Evolutionary conservation across 2,888 invertebrate genomes (phyloP), one percentile per base, ranked within the genome.

Genomic region (Tenthredo notha): DNA sequence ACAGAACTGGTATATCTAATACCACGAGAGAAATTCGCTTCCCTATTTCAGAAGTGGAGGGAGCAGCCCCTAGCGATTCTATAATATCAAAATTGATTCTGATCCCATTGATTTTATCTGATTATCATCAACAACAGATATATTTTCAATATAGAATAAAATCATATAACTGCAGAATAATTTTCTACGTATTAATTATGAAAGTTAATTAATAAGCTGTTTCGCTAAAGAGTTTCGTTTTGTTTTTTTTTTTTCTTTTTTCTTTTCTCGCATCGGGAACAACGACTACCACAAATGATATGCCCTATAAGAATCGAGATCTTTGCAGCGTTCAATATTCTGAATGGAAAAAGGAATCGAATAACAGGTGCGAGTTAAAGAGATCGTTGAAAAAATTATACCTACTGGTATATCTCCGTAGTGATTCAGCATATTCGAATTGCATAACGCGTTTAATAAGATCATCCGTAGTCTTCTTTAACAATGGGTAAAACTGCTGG

Each of bases 401-500:
- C 29, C 67, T 67, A 67, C 25, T 33, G 25, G 25, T 67, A 67
- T 67, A 33, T 33, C 25, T 33, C 67, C 0, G 33, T 5, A 67
- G 67, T 74, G 74, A 74, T 43, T 43, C 43, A 74, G 40, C 43
- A 5, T n/a, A 21, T 74, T 43, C 12, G 74, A 1, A 43, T 74
- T 43, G 29, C 40, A 43, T 74, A 67, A 67, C 29, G n/a, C 54
- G 43, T 74, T 43, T 43, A 40, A 74, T 40, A 29, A 74, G 74
- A 43, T 40, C 74, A n/a, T 74, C 21, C 21, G 43, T 10, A 40
- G 43, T 74, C 21, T 74, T 47, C 21, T n/a, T 4, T 21, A 43
- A 74, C 40, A 29, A 74, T 43, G 43, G 21, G 21, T 74, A 47
- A 74, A 74, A 67, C 74, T 43, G 74, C 74, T 74, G 21, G 43